Evolutionary conservation across 92 coral and sea anemone species (phyloP), one percentile per base, ranked within the genome.

Genomic region (Palythoa caribaeorum): DNA sequence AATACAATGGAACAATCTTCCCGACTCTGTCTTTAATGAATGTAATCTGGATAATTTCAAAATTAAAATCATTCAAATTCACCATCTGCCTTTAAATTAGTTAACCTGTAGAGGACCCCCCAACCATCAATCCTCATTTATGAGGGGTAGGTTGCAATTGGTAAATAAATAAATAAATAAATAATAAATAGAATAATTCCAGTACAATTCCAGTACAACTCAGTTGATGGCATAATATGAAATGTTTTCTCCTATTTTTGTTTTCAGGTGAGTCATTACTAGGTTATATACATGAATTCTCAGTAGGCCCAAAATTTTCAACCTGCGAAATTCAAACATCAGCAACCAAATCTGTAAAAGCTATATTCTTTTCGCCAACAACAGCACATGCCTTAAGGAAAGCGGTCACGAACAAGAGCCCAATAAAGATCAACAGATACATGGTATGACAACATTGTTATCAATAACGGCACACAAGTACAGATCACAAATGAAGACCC

Each of bases 191-290:
- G 73, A 79, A 79, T 79, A 79, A 79, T 59, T 79, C 84, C 84
- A 79, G 84, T 59, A 79, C 60, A 79, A 79, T 59, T 79, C 84
- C 84, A 79, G 71, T 79, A 79, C 84, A 79, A 79, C 73, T 38
- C 84, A 59, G 38, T 79, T 79, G 71, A 78, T 78, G 71, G 83
- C 70, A 78, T 55, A 78, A 78, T 78, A 78, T 78, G 71, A 57
- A 78, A 78, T 79, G 84, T 60, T 79, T 79, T 79, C 84, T 59
- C 69, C 83, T 78, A 78, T 79, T 59, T 79, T 79, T 79, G 73
- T 79, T 79, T 79, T 79, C 84, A 79, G 84, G 84, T 79, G 72
- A 79, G 84, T 73, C 84, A 79, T 79, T 79, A 79, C 72, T 79
- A 60, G 84, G 72, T 59, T 79, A 79, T 55, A 78, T 78, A 78